These are phyloP conservation scores for Anodontia alba DNA, from an alignment of 2,888 invertebrate genomes.

Conservation along the genomic window DNA sequence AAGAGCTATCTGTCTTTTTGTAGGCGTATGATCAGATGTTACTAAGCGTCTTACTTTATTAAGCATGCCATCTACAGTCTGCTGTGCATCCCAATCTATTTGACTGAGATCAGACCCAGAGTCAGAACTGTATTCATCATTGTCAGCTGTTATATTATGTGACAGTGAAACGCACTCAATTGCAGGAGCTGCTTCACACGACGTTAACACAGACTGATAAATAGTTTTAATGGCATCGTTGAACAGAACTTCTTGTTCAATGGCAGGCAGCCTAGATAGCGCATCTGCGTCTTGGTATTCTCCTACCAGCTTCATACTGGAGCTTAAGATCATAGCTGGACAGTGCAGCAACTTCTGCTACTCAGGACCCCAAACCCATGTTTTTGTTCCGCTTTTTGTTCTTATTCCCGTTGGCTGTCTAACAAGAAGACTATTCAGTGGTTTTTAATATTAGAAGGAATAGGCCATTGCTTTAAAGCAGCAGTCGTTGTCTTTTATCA, in stretches of 20 bases:
- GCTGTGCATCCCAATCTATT: neutral
- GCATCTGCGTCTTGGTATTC: neutral
- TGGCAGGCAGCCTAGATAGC: neutral
- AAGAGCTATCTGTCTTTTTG: neutral
- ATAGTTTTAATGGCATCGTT: neutral
- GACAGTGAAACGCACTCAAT: neutral
- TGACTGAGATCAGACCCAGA: neutral
- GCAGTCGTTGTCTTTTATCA: too few relatives aligned
- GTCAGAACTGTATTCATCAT: neutral
- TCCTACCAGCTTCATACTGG: neutral
- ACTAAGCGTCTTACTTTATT: neutral
- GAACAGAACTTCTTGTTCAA: neutral
- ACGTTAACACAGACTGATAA: neutral
- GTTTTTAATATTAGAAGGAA: too few relatives aligned
- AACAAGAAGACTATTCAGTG: too few relatives aligned
- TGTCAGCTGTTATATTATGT: neutral
- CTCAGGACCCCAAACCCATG: too few relatives aligned
- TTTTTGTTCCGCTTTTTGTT: too few relatives aligned
- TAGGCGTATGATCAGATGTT: neutral
- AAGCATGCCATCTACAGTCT: neutral
- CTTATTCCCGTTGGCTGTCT: too few relatives aligned
- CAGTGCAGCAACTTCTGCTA: conserved; percentile 4
- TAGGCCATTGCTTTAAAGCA: too few relatives aligned
- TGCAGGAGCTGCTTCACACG: neutral
- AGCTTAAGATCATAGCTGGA: neutral